These are phyloP conservation scores for Mesoligia furuncula DNA, from an alignment of 2,888 invertebrate genomes.

Conservation along the genomic window DNA sequence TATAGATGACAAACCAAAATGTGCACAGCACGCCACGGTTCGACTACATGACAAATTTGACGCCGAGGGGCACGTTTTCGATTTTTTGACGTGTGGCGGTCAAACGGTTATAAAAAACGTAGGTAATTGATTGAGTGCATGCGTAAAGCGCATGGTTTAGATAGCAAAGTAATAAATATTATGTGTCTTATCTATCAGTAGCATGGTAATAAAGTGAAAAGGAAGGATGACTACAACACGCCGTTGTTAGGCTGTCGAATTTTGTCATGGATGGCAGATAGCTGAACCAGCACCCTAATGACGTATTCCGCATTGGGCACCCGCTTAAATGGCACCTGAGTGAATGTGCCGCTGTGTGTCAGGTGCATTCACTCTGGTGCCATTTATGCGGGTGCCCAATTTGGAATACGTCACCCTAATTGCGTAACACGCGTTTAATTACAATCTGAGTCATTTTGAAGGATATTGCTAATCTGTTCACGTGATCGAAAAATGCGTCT, in stretches of 20 bases:
- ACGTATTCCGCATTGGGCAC: too few species aligned
- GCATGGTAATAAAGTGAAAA: neutral
- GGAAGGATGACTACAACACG: neutral
- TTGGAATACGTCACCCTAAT: too few species aligned
- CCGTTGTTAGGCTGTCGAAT: neutral
- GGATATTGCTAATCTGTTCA: neutral
- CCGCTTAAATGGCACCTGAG: too few species aligned
- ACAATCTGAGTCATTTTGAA: neutral
- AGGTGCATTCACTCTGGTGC: too few species aligned
- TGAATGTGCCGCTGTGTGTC: too few species aligned
- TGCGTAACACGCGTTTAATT: neutral
- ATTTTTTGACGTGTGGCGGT: too few species aligned
- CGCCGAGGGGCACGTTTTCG: too few species aligned
- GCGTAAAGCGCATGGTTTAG: slow-evolving; percentile 7
- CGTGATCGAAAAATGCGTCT: neutral
- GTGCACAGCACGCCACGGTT: too few species aligned
- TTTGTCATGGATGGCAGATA: neutral
- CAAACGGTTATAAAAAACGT: too few species aligned
- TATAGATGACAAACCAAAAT: too few species aligned
- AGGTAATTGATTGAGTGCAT: slow-evolving; percentile 17
- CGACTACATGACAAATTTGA: too few species aligned
- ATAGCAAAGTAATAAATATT: slow-evolving; percentile 8
- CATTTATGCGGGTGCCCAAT: too few species aligned
- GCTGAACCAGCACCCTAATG: neutral
- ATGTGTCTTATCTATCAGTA: slow-evolving; percentile 13